A percentile compares a stretch with the other conserved stretches of the same genome.
These are phyloP conservation scores for Arvicanthis niloticus DNA, from an alignment of 2,113 vertebrate genomes.

Conservation along the genomic window DNA sequence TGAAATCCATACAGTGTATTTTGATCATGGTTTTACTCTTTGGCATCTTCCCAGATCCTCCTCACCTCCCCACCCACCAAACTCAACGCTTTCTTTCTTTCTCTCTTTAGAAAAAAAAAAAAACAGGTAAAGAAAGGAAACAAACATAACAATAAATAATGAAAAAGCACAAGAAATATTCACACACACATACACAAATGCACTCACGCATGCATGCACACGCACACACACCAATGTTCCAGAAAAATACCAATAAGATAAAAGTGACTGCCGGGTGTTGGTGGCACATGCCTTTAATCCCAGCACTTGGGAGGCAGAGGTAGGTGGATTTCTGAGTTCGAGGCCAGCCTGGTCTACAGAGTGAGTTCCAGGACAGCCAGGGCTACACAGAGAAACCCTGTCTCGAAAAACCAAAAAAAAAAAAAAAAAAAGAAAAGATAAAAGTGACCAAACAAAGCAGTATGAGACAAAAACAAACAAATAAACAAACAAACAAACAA, in stretches of 20 bases:
- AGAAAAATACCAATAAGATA: neutral
- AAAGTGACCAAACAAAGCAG: neutral
- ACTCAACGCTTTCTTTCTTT: neutral
- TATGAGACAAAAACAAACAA: neutral
- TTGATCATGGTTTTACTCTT: neutral
- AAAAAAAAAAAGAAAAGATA: too few species aligned
- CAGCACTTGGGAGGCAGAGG: too few species aligned
- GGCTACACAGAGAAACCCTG: too few species aligned
- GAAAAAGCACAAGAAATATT: neutral
- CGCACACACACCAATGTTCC: too few species aligned
- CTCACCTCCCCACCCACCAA: neutral
- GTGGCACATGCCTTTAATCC: too few species aligned
- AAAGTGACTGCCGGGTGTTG: too few species aligned
- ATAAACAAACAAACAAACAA: too few species aligned
- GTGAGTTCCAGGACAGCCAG: too few species aligned
- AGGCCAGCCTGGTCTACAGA: too few species aligned
- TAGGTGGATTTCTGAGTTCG: too few species aligned
- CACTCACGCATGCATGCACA: neutral
- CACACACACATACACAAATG: neutral
- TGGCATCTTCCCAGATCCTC: neutral
- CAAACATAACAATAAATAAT: neutral
- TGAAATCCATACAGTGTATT: neutral
- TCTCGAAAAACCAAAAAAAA: too few species aligned
- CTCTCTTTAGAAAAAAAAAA: neutral
- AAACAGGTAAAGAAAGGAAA: neutral